A percentile compares a stretch with the other conserved stretches of the same genome.
Conservation (phyloP, 2,888 invertebrate genomes). For the Tolmerus cingulatus region DNA sequence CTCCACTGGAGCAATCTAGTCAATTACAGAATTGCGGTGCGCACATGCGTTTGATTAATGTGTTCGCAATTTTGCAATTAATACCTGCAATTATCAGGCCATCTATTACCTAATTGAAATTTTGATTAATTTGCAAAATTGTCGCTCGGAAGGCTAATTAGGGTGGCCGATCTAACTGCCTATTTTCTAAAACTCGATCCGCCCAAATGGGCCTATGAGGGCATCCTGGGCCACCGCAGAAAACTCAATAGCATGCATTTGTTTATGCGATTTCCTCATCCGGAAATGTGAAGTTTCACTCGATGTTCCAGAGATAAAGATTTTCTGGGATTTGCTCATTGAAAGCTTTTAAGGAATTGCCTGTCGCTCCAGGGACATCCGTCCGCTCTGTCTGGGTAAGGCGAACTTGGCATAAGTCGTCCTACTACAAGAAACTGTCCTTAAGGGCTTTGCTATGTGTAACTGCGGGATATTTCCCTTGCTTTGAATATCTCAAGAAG, state of each 20-base stretch:
- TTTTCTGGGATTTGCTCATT: neutral
- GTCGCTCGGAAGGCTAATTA: neutral
- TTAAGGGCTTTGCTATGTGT: slow-evolving; percentile 9
- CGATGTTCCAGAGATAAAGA: neutral
- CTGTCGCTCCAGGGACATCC: neutral
- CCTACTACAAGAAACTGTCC: neutral
- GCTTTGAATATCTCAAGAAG: neutral
- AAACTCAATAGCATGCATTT: neutral
- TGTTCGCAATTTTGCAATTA: neutral
- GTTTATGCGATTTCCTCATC: slow-evolving; percentile 12
- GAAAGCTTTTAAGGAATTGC: slow-evolving; percentile 13
- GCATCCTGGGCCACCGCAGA: neutral
- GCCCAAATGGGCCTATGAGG: neutral
- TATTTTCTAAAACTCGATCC: neutral
- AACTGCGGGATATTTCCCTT: neutral
- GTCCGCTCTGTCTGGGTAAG: slow-evolving; percentile 7
- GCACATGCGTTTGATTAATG: neutral
- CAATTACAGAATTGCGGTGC: neutral
- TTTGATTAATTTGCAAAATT: neutral
- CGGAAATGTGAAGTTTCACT: slow-evolving; percentile 22
- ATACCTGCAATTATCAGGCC: neutral
- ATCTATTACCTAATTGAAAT: neutral
- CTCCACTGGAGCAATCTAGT: neutral
- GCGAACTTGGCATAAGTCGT: neutral
- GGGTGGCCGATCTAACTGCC: neutral